Evolutionary conservation across 2,888 invertebrate species (phyloP).

Genomic region (Parnassius orleans): DNA sequence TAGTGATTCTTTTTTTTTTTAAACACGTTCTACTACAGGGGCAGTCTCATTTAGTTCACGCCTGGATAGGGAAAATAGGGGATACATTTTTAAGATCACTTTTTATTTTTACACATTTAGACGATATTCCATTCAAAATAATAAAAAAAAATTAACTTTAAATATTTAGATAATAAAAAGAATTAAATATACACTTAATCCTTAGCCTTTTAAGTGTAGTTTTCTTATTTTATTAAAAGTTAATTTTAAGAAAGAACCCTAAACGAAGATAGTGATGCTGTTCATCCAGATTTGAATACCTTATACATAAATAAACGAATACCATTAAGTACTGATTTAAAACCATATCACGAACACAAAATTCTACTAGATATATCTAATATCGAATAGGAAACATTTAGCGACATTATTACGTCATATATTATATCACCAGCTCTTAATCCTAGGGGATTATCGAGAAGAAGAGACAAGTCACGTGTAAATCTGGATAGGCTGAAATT

Average conservation of each 20-base stretch:
- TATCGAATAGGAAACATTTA: constrained; percentile 1
- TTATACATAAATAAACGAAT: neutral
- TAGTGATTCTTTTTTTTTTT: no score
- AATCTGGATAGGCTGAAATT: constrained; percentile 6
- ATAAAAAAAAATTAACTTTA: no score
- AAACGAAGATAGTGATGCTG: neutral
- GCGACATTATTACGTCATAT: neutral
- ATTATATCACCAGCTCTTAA: neutral
- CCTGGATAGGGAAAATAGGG: no score
- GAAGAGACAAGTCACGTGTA: constrained; percentile 3
- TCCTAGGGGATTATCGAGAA: constrained; percentile 4
- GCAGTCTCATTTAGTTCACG: no score
- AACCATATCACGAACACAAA: constrained; percentile 9
- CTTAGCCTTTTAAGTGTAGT: no score
- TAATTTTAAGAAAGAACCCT: neutral
- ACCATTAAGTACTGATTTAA: neutral
- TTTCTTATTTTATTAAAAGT: no score
- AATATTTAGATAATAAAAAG: no score
- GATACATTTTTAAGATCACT: no score
- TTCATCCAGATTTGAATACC: neutral
- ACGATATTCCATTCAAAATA: no score
- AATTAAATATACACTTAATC: no score
- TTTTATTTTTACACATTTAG: no score
- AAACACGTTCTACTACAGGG: no score
- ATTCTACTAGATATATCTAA: constrained; percentile 4